Evolutionary conservation across 1,140 invertebrate genomes (phyloP).

Genomic region (Drosophila ercepeae): DNA sequence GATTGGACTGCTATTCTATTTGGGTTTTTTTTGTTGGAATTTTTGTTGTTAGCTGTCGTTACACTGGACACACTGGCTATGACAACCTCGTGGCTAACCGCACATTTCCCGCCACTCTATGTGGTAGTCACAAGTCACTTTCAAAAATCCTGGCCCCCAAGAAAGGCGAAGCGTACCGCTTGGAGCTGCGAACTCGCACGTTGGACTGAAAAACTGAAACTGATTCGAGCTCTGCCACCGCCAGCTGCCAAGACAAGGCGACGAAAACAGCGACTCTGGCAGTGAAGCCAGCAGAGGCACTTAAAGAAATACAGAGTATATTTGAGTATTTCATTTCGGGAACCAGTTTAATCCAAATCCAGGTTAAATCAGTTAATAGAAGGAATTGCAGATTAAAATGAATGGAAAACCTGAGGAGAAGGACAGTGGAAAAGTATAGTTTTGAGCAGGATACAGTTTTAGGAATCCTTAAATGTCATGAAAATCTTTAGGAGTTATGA

Average conservation of each 20-base stretch:
- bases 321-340: too few relatives aligned
- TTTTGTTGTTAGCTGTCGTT: slow-evolving; percentile 2
- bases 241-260: slow-evolving; percentile 64
- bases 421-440: too few relatives aligned
- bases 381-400: too few relatives aligned
- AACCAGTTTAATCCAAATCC: too few relatives aligned
- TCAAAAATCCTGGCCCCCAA: slow-evolving; percentile 35
- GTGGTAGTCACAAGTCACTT: slow-evolving; percentile 44
- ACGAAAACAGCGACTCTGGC: slow-evolving; percentile 25
- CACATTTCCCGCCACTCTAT: slow-evolving; percentile 37
- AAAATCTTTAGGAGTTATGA: too few relatives aligned
- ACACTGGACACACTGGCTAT: slow-evolving; percentile 26
- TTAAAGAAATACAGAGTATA: background rate
- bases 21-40: background rate
- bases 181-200: slow-evolving; percentile 69
- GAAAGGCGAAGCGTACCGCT: slow-evolving; percentile 26
- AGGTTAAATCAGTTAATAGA: too few relatives aligned
- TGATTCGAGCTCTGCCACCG: slow-evolving; percentile 67
- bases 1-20: slow-evolving; percentile 5
- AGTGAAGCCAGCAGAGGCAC: slow-evolving; percentile 19
- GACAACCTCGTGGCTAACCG: slow-evolving; percentile 26
- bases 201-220: slow-evolving; percentile 81
- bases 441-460: too few relatives aligned
- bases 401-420: too few relatives aligned
- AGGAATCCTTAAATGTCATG: too few relatives aligned